Percentiles rank a stretch among this genome's conserved stretches.
These are phyloP conservation scores for Cantharis rustica DNA, from an alignment of 2,888 invertebrate species.

Conservation along the genomic window DNA sequence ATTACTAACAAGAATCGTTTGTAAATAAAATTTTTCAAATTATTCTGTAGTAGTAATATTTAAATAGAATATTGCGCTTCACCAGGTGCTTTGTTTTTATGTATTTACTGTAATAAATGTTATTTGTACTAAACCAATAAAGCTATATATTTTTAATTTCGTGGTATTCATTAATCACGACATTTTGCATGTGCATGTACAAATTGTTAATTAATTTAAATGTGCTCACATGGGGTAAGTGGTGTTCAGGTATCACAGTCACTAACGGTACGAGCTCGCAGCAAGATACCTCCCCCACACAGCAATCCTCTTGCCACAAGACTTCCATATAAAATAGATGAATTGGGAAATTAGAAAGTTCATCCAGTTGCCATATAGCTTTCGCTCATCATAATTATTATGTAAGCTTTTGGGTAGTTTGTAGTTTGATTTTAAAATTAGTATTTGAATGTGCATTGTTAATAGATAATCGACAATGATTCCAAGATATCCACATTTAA, in stretches of 20 bases:
- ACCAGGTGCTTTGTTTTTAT: neutral
- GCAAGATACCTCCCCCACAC: conserved; percentile 51
- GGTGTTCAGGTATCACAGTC: conserved; percentile 35
- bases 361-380: conserved; percentile 47
- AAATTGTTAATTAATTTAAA: neutral
- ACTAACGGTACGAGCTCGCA: conserved; percentile 44
- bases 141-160: neutral
- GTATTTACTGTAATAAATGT: neutral
- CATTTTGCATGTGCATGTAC: conserved; percentile 18
- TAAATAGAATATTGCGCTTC: neutral
- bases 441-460: neutral
- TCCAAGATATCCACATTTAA: neutral
- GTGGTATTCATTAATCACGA: neutral
- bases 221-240: conserved; percentile 22
- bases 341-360: conserved; percentile 62
- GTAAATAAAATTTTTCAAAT: neutral
- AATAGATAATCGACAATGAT: neutral
- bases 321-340: conserved; percentile 67
- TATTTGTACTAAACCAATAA: neutral
- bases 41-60: neutral
- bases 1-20: neutral
- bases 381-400: conserved; percentile 16
- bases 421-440: conserved; percentile 2
- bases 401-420: conserved; percentile 25
- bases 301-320: conserved; percentile 57